Evolutionary conservation across 1,140 invertebrate species (phyloP), one percentile per base, ranked within the genome.

Genomic region (Euwallacea similis): DNA sequence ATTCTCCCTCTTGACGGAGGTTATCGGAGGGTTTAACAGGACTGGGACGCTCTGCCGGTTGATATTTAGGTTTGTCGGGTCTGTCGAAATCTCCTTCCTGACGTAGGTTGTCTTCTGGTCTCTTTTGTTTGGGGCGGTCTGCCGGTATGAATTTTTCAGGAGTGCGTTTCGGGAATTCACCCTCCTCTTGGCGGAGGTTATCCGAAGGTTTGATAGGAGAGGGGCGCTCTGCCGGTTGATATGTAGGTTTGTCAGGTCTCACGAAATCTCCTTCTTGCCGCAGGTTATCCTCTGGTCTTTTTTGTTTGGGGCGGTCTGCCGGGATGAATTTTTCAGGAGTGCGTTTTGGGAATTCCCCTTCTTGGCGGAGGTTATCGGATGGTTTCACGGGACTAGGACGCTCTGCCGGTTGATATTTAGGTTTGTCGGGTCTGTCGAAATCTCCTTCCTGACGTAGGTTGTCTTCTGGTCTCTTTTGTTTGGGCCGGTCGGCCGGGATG

Each of bases 171-270:
- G 82, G 79, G 69, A 85, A 84, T 7, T 83, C 79, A 7, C 84
- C 84, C 74, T 83, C 82, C n/a, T 33, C 78, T 0, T 84, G 83
- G 71, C 77, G 77, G 76, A 85, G 11, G 84, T 61, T 82, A 77
- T 46, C 83, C 80, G 62, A 80, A 66, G 82, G 83, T 72, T 79
- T 81, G 87, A 78, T 90, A 16, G 86, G 80, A 41, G 76, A 83
- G 2, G 88, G 76, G 75, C 85, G 82, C 66, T 87, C 86, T 82
- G 92, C 90, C 59, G 88, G 83, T 10, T 70, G 62, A 7, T 93
- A 77, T 60, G 72, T 78, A 73, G 15, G 72, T 56, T 74, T 75
- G 7, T 77, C 73, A 8, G 79, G 78, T 15, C 79, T 71, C 59
- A 81, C 68, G 68, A 73, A 76, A 72, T 83, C 61, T 71, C 76